phyloP scores from a whole-genome alignment of 1,140 invertebrate genomes.

The Aphelinus atriplicis region DNA sequence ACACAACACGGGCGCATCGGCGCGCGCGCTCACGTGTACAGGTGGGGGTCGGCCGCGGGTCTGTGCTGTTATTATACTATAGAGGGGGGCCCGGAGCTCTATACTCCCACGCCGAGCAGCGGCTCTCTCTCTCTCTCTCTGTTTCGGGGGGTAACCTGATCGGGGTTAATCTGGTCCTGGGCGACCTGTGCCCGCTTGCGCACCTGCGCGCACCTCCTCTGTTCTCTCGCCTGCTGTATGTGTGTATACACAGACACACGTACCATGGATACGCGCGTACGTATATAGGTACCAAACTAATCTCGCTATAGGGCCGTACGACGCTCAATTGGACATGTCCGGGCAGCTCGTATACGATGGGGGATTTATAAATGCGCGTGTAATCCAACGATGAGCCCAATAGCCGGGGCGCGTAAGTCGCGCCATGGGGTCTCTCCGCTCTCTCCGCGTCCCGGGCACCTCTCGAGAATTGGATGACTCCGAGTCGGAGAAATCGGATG shows the following conservation, averaged over 20 bases:
- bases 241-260: conserved; percentile 16
- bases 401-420: too few species aligned
- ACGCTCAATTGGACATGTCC: too few species aligned
- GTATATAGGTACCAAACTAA: conserved; percentile 55
- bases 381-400: not conserved
- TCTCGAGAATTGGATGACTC: too few species aligned
- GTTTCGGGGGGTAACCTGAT: conserved; percentile 59
- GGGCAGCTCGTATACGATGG: too few species aligned
- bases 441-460: too few species aligned
- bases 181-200: conserved; percentile 50
- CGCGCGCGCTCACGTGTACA: too few species aligned
- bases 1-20: too few species aligned
- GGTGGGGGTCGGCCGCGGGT: too few species aligned
- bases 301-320: conserved; percentile 37
- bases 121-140: not conserved
- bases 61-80: too few species aligned
- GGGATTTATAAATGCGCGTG: conserved; percentile 10
- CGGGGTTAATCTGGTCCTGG: conserved; percentile 65
- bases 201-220: conserved; percentile 45
- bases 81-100: too few species aligned
- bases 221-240: not conserved
- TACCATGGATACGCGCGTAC: conserved; percentile 38
- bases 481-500: too few species aligned
- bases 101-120: conserved; percentile 59
- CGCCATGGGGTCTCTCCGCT: too few species aligned